Evolutionary conservation across 2,888 invertebrate genomes (phyloP).

Genomic region (Chrysolina oricalcia): DNA sequence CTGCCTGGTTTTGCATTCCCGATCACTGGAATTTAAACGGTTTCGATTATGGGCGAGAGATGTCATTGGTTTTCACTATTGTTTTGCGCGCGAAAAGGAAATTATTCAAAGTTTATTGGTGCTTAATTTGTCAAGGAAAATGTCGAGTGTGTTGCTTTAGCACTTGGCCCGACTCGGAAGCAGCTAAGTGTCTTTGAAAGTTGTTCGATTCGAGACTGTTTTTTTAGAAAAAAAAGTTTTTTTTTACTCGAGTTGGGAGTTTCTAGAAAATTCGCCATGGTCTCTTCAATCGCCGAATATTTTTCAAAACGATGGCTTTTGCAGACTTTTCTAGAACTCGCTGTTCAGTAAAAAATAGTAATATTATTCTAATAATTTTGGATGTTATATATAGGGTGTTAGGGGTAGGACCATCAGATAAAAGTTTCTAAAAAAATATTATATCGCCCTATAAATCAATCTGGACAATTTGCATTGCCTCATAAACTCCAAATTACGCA

Average conservation of each 20-base stretch:
- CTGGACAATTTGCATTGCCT: too few species aligned
- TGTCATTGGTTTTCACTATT: constrained; percentile 20
- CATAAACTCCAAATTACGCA: too few species aligned
- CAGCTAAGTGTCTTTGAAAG: constrained; percentile 29
- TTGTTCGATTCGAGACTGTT: not conserved
- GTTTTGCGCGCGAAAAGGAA: constrained; percentile 15
- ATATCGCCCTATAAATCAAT: too few species aligned
- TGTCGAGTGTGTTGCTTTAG: constrained; percentile 36
- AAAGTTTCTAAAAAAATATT: too few species aligned
- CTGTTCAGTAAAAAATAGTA: not conserved
- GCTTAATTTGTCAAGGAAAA: constrained; percentile 39
- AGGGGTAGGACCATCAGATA: too few species aligned
- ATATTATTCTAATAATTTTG: not conserved
- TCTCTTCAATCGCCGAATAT: not conserved
- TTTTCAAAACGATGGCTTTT: not conserved
- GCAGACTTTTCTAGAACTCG: not conserved
- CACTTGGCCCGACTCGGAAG: constrained; percentile 30
- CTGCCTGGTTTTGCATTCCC: constrained; percentile 46
- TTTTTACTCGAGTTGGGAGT: not conserved
- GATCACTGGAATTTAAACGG: constrained; percentile 39
- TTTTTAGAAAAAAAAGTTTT: not conserved
- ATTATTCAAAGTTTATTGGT: constrained; percentile 38
- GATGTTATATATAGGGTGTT: not conserved
- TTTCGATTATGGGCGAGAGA: constrained; percentile 26
- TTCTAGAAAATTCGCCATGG: not conserved